Evolutionary conservation across 2,888 invertebrate species (phyloP).

Genomic region (Eutolmus rufibarbis): DNA sequence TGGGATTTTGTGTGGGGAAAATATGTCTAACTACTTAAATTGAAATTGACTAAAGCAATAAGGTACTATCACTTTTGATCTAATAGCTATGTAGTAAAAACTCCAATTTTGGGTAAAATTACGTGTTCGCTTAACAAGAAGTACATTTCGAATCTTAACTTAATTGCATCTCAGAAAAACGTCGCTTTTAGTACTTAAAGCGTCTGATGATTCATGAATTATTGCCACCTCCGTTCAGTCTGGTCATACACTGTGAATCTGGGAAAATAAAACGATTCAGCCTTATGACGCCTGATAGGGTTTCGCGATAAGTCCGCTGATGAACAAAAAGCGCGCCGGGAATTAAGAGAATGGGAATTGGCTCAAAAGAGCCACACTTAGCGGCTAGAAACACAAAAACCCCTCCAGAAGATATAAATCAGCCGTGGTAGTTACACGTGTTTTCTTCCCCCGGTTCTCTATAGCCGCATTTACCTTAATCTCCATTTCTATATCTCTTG

Average conservation of each 20-base stretch:
- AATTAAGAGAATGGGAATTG: background rate
- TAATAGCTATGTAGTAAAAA: background rate
- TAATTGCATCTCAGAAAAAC: background rate
- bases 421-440: background rate
- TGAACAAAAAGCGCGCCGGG: background rate
- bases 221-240: background rate
- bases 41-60: background rate
- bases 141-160: background rate
- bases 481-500: background rate
- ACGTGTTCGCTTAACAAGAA: background rate
- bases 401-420: background rate
- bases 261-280: background rate
- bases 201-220: background rate
- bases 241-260: background rate
- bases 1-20: background rate
- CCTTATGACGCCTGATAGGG: background rate
- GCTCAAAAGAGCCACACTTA: background rate
- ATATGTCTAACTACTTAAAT: background rate
- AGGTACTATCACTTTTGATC: background rate
- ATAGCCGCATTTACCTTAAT: background rate
- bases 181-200: background rate
- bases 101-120: background rate
- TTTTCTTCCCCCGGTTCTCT: background rate
- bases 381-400: background rate
- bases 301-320: background rate